Evolutionary conservation across 2,113 vertebrate species (phyloP).

Genomic region (Prionailurus viverrinus): DNA sequence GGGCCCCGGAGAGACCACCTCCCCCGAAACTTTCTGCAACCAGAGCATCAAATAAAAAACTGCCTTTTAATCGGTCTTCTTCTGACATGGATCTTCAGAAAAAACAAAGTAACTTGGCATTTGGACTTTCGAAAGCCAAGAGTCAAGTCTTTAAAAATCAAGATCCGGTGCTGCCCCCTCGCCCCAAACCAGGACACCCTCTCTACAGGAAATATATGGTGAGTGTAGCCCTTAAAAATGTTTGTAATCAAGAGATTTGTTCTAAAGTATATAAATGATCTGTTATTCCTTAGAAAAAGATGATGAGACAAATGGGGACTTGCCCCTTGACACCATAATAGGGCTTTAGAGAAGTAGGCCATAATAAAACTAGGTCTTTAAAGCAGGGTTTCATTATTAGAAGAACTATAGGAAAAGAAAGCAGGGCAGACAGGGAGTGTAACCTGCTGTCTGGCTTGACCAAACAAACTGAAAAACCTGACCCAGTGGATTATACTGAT

Average conservation of each 20-base stretch:
- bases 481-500: not conserved
- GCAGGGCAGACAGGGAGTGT: not conserved
- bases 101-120: conserved; percentile 80
- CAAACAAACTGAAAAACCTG: conserved; percentile 48
- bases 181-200: conserved; percentile 95
- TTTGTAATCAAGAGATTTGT: not conserved
- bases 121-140: conserved; percentile 88
- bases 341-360: not conserved
- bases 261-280: not conserved
- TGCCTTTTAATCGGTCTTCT: conserved; percentile 80
- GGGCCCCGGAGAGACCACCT: conserved; percentile 92
- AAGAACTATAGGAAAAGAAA: not conserved
- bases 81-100: conserved; percentile 85
- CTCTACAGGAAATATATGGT: conserved; percentile 98
- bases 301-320: not conserved
- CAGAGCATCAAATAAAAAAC: conserved; percentile 83
- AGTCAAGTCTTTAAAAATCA: conserved; percentile 87
- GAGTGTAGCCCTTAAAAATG: conserved; percentile 73
- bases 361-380: not conserved
- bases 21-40: conserved; percentile 88
- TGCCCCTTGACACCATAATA: not conserved
- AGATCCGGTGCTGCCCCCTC: conserved; percentile 93
- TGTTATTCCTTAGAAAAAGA: not conserved
- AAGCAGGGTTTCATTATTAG: conserved; percentile 13
- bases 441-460: not conserved